These are phyloP conservation scores for Bovichtus variegatus DNA, from an alignment of 2,797 vertebrate species.

Conservation along the genomic window DNA sequence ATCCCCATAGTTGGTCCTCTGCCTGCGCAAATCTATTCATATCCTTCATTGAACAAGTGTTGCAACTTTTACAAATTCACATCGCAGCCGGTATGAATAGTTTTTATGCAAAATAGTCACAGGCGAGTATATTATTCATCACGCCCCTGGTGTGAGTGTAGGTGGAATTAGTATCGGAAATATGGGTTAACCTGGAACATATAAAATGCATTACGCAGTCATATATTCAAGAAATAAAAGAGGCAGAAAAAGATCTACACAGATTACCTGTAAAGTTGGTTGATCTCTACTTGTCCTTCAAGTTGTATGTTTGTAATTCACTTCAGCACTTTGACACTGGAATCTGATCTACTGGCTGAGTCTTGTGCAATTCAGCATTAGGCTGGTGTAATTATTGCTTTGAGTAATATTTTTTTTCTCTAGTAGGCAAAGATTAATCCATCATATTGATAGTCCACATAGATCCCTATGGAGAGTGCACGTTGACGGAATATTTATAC, in stretches of 20 bases:
- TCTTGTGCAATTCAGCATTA: conserved; percentile 59
- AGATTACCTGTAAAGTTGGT: conserved; percentile 38
- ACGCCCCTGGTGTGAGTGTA: too few relatives aligned
- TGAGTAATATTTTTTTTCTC: conserved; percentile 78
- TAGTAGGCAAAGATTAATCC: conserved; percentile 75
- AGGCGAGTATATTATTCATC: too few relatives aligned
- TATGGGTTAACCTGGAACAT: background rate
- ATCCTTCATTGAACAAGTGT: too few relatives aligned
- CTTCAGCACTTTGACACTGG: conserved; percentile 53
- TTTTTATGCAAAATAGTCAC: too few relatives aligned
- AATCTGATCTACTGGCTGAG: conserved; percentile 58
- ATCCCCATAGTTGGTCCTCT: too few relatives aligned
- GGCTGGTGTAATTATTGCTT: conserved; percentile 77
- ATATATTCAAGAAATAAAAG: background rate
- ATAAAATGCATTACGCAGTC: background rate
- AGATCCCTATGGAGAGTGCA: conserved; percentile 66
- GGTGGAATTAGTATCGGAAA: background rate
- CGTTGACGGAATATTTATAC: conserved; percentile 73
- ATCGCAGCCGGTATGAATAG: too few relatives aligned
- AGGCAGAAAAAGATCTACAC: background rate
- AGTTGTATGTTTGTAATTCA: conserved; percentile 42
- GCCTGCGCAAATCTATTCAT: too few relatives aligned
- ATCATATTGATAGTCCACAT: conserved; percentile 78
- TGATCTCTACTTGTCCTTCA: conserved; percentile 60
- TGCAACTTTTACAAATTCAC: too few relatives aligned